phyloP scores from a whole-genome alignment of 1,140 invertebrate genomes.

The Drosophila varians region DNA sequence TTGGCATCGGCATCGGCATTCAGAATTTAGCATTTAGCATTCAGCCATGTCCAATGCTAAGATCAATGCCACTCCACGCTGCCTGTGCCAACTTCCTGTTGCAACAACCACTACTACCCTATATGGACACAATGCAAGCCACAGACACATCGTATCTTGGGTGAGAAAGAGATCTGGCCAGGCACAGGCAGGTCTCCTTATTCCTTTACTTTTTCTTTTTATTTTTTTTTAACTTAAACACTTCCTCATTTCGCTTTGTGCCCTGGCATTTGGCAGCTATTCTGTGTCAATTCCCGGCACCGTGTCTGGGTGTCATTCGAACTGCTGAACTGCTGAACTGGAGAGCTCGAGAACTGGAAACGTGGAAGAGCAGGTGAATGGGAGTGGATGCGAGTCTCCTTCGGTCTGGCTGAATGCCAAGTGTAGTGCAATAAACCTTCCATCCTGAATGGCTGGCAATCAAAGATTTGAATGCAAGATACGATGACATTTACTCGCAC shows the following conservation, averaged over 20 bases:
- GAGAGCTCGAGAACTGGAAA: slow-evolving; percentile 10
- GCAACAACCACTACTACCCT: slow-evolving; percentile 70
- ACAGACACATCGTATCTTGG: slow-evolving; percentile 4
- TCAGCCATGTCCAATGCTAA: slow-evolving; percentile 70
- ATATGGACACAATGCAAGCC: slow-evolving; percentile 40
- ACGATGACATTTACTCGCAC: slow-evolving; percentile 81
- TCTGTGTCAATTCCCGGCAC: slow-evolving; percentile 77
- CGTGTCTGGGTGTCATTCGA: slow-evolving; percentile 70
- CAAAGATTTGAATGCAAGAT: slow-evolving; percentile 82
- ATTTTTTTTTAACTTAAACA: slow-evolving; percentile 56
- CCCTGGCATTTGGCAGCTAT: slow-evolving; percentile 74
- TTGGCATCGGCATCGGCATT: slow-evolving; percentile 33
- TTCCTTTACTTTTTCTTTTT: not conserved
- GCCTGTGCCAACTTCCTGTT: slow-evolving; percentile 68
- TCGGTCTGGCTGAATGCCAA: slow-evolving; percentile 67
- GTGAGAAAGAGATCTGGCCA: slow-evolving; percentile 16
- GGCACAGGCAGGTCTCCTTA: slow-evolving; percentile 14
- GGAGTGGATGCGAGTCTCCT: not conserved
- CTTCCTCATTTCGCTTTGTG: slow-evolving; percentile 79
- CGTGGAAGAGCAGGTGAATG: slow-evolving; percentile 58
- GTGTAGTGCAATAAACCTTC: slow-evolving; percentile 79
- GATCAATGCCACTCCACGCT: slow-evolving; percentile 72
- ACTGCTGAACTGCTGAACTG: slow-evolving; percentile 26
- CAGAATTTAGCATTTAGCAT: slow-evolving; percentile 36
- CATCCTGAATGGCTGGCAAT: slow-evolving; percentile 79